A percentile compares a stretch with the other conserved stretches of the same genome.
Conservation (phyloP, 2,797 vertebrate species). For the Sebastes hubbsi region DNA sequence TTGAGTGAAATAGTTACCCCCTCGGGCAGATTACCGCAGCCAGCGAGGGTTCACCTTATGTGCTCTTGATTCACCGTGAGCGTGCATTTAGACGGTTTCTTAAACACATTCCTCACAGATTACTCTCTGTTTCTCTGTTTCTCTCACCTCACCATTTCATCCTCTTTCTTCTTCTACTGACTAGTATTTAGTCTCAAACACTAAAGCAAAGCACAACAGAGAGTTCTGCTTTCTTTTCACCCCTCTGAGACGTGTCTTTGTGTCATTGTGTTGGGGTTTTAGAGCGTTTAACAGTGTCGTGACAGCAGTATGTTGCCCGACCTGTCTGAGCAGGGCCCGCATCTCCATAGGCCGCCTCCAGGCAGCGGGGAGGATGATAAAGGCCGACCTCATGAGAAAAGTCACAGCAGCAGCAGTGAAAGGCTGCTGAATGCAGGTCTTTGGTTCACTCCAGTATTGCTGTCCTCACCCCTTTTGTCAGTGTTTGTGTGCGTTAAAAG, state of each 20-base stretch:
- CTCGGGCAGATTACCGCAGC: constrained; percentile 41
- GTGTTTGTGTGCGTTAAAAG: background rate
- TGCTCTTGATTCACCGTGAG: constrained; percentile 7
- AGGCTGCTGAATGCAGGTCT: background rate
- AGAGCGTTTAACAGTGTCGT: constrained; percentile 43
- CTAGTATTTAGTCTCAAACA: background rate
- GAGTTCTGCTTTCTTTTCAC: background rate
- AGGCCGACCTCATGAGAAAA: constrained; percentile 52
- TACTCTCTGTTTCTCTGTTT: background rate
- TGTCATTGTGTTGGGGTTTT: constrained; percentile 46
- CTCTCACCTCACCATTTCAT: background rate
- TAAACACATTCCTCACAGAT: constrained; percentile 1
- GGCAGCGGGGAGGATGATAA: constrained; percentile 22
- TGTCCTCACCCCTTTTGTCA: background rate
- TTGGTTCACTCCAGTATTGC: too few species aligned
- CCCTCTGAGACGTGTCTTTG: constrained; percentile 10
- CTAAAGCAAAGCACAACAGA: background rate
- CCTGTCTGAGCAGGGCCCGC: constrained; percentile 75
- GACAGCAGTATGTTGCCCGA: constrained; percentile 72
- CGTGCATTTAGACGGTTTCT: background rate
- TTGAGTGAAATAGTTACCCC: constrained; percentile 47
- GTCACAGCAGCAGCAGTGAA: constrained; percentile 8
- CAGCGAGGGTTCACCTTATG: constrained; percentile 6
- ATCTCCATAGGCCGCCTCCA: constrained; percentile 38
- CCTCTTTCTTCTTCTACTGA: background rate